Conservation (phyloP, 2,888 invertebrate species). For the Amblyjoppa fuscipennis region DNA sequence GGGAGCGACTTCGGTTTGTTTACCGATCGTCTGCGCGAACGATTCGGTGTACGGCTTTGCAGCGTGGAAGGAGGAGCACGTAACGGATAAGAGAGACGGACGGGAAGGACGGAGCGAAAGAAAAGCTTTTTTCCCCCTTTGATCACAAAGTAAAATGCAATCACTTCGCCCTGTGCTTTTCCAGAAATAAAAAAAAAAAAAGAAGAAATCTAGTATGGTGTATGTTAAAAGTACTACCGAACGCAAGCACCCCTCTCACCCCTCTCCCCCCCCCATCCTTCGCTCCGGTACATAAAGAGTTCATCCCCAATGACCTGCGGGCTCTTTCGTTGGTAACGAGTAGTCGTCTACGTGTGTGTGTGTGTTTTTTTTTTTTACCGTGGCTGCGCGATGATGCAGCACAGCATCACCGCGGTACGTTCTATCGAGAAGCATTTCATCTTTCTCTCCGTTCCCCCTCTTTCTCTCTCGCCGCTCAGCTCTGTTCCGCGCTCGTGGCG, state of each 20-base stretch:
- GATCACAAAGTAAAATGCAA: conserved; percentile 76
- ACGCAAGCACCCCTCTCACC: conserved; percentile 20
- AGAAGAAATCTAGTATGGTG: not conserved
- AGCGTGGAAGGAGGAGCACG: not conserved
- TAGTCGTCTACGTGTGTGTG: not conserved
- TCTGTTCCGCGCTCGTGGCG: not conserved
- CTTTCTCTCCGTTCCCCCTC: not conserved
- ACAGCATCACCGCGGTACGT: not conserved
- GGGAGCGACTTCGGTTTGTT: conserved; percentile 37
- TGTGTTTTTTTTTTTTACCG: conserved; percentile 21
- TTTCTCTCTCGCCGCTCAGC: not conserved
- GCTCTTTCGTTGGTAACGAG: conserved; percentile 66
- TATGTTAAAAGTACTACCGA: conserved; percentile 33
- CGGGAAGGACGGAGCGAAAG: conserved; percentile 37
- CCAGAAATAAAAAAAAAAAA: conserved; percentile 19
- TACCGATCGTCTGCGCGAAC: conserved; percentile 59
- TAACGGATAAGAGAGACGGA: conserved; percentile 4
- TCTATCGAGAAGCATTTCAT: conserved; percentile 26
- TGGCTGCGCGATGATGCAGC: conserved; percentile 35
- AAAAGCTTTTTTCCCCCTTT: conserved; percentile 66
- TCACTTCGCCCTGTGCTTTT: conserved; percentile 67
- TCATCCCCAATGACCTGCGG: conserved; percentile 72
- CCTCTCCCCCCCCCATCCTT: not conserved
- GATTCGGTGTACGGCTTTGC: conserved; percentile 11
- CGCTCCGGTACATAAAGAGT: conserved; percentile 63